These are phyloP conservation scores for Drosophila macrothrix DNA, from an alignment of 2,888 invertebrate genomes.

Conservation along the genomic window DNA sequence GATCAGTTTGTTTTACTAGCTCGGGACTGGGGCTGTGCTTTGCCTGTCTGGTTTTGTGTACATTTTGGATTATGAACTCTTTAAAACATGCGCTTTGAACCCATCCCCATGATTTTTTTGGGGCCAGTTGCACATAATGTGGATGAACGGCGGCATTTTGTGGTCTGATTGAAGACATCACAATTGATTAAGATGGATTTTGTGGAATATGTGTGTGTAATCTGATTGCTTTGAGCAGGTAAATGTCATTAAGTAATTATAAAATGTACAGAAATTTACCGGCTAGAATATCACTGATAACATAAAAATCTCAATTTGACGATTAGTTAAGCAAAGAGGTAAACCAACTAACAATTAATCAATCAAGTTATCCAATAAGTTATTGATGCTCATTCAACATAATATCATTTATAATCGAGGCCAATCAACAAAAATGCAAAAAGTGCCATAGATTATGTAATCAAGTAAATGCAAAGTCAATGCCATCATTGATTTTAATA, in stretches of 20 bases:
- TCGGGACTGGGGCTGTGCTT: slow-evolving; percentile 18
- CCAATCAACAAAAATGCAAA: neutral
- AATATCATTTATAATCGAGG: neutral
- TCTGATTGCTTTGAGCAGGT: neutral
- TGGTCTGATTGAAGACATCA: slow-evolving; percentile 22
- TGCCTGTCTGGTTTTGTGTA: slow-evolving; percentile 58
- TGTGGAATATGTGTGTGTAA: slow-evolving; percentile 8
- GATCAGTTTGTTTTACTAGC: slow-evolving; percentile 77
- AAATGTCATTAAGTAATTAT: slow-evolving; percentile 3
- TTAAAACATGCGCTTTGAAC: slow-evolving; percentile 51
- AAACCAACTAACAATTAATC: neutral
- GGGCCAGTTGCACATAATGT: slow-evolving; percentile 2
- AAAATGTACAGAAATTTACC: neutral
- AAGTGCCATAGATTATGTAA: neutral
- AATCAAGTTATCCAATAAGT: neutral
- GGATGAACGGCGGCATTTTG: slow-evolving; percentile 23
- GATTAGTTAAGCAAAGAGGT: too few species aligned
- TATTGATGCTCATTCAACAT: neutral
- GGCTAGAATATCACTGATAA: too few species aligned
- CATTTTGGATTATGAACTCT: slow-evolving; percentile 70
- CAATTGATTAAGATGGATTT: slow-evolving; percentile 53
- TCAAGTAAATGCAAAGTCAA: neutral
- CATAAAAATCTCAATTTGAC: too few species aligned
- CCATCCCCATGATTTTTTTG: neutral
- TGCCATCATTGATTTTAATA: neutral